Evolutionary conservation across 2,888 invertebrate genomes (phyloP), one percentile per base, ranked within the genome.

Genomic region (Tubulanus polymorphus): DNA sequence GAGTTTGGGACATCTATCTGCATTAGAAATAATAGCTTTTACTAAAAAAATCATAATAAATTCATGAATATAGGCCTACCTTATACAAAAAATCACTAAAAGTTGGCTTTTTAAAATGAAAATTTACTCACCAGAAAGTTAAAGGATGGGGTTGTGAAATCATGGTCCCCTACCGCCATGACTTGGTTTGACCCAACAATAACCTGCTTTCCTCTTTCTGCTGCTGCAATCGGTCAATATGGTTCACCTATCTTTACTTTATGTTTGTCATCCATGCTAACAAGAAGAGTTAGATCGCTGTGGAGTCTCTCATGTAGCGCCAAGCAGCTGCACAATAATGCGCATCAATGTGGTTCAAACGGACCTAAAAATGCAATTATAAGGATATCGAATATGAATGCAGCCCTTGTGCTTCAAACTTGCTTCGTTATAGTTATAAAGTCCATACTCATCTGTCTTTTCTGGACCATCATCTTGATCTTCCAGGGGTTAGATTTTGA

Each of bases 81-180:
- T n/a, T n/a, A n/a, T n/a, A n/a, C n/a, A n/a, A n/a, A n/a, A n/a
- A n/a, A n/a, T n/a, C n/a, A n/a, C n/a, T n/a, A n/a, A n/a, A n/a
- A n/a, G n/a, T n/a, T n/a, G n/a, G n/a, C n/a, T n/a, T 5, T 15
- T 5, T 41, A 41, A 32, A 12, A 15, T 23, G 15, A 25, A 5
- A 15, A 48, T 23, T 25, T 27, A 51, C 51, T 51, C 45, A 51
- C 47, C 25, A 51, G 12, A 23, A 51, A 51, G 45, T 51, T 51
- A 15, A 51, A 37, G 15, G 51, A 51, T 23, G 51, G 51, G 15
- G 51, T 51, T 20, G 41, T 51, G 45, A 51, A 51, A 45, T 51
- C 51, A n/a, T 51, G 51, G 51, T 51, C 51, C 15, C 51, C 47
- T 12, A 48, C 51, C 12, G 51, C 51, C 51, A 51, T 51, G 41